A percentile compares a stretch with the other conserved stretches of the same genome.
These are phyloP conservation scores for Gobio gobio DNA, from an alignment of 2,113 vertebrate species.

Conservation along the genomic window DNA sequence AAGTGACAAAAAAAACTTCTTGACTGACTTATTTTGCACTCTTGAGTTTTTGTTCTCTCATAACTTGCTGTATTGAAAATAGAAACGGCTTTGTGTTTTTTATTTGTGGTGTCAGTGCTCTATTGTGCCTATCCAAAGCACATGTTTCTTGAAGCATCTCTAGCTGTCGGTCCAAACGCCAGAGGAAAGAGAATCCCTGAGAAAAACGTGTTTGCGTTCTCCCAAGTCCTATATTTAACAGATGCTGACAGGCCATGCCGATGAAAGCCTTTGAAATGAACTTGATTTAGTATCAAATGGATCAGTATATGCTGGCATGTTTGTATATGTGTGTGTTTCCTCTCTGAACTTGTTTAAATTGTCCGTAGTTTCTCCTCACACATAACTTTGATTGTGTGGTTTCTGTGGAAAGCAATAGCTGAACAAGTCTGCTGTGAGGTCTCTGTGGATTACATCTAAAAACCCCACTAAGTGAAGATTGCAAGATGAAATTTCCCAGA, in stretches of 20 bases:
- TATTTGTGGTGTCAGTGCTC: slow-evolving; percentile 15
- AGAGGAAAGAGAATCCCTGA: slow-evolving; percentile 39
- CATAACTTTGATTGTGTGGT: slow-evolving; percentile 43
- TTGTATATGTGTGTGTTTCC: slow-evolving; percentile 30
- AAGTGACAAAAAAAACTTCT: background rate
- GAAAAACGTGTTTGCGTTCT: slow-evolving; percentile 27
- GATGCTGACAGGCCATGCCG: slow-evolving; percentile 44
- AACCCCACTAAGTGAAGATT: slow-evolving; percentile 59
- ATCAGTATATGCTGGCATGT: slow-evolving; percentile 37
- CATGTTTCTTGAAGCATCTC: slow-evolving; percentile 50
- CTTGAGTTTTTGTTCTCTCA: slow-evolving; percentile 30
- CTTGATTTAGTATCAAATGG: slow-evolving; percentile 29
- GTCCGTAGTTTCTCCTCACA: background rate
- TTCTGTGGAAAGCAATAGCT: slow-evolving; percentile 48
- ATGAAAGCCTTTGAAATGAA: slow-evolving; percentile 48
- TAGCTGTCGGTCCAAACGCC: slow-evolving; percentile 29
- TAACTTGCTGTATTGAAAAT: slow-evolving; percentile 23
- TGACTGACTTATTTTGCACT: background rate
- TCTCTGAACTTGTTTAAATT: slow-evolving; percentile 8
- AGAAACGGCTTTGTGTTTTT: slow-evolving; percentile 21
- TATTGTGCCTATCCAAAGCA: slow-evolving; percentile 47
- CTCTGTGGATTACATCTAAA: slow-evolving; percentile 48
- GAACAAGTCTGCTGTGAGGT: slow-evolving; percentile 45
- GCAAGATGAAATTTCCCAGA: slow-evolving; percentile 27
- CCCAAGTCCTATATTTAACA: slow-evolving; percentile 52